These are phyloP conservation scores for Oceanodroma leucorhoa DNA, from an alignment of 2,797 vertebrate genomes.

Conservation along the genomic window DNA sequence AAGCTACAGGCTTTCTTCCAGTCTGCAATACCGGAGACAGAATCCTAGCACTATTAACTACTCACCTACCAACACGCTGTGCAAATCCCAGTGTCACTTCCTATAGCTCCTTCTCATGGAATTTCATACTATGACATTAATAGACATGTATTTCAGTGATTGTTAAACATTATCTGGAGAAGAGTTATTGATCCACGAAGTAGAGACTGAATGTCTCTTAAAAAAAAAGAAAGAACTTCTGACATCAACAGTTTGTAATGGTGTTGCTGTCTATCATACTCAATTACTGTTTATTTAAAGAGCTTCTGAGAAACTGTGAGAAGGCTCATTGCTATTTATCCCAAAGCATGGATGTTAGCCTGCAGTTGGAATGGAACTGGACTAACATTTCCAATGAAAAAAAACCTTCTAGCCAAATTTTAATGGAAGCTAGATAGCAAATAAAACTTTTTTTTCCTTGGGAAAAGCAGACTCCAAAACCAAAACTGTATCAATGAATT, in stretches of 20 bases:
- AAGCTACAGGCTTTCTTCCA: not conserved
- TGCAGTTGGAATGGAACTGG: not conserved
- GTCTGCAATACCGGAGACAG: not conserved
- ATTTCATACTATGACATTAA: not conserved
- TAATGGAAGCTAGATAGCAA: slow-evolving; percentile 8
- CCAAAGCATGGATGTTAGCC: not conserved
- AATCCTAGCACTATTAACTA: not conserved
- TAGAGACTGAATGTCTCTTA: not conserved
- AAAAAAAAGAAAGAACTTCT: not conserved
- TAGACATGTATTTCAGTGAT: not conserved
- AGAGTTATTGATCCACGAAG: not conserved
- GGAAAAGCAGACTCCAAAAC: slow-evolving; percentile 6
- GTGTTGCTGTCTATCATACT: not conserved
- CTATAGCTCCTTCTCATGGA: not conserved
- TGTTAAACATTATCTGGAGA: not conserved
- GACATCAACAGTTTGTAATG: not conserved
- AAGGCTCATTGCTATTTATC: slow-evolving; percentile 14
- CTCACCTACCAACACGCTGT: not conserved
- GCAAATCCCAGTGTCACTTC: not conserved
- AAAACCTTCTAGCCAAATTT: not conserved
- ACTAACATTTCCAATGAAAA: not conserved
- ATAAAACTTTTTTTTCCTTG: not conserved
- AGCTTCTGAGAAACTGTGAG: slow-evolving; percentile 6
- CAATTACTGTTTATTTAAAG: slow-evolving; percentile 8
- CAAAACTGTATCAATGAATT: slow-evolving; percentile 8